Base-by-base conservation (phyloP, 2,888 invertebrate species). In the Sphinx pinastri region DNA sequence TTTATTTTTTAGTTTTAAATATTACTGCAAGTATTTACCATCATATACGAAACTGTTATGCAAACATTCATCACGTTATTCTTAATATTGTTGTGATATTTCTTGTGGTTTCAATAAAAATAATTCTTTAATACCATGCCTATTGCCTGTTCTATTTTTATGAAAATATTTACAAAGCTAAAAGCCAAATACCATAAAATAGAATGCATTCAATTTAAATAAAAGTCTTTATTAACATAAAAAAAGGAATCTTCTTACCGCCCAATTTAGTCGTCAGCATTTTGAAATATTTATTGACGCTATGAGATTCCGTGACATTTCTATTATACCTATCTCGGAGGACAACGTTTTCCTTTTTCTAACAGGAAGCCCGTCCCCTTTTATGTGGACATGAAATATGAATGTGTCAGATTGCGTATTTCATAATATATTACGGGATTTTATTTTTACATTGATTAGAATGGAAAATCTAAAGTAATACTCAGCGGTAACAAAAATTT, bases 251-350 rank as follows among this genome's bases (percentile, higher is more conserved):
- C 5, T n/a, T 11, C 11, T n/a, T 19, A 16, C 16, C 16, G 13
- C 49, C 19, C 16, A 49, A 19, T 49, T 19, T 47, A 13, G 19
- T 49, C 49, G 19, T 63, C 13, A 49, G 60, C 5, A 47, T 63
- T 47, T 47, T 16, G 49, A 19, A 19, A 63, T 63, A 63, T 63
- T 63, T 49, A 49, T 63, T 49, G 63, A 49, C 49, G 49, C 47
- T 47, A 19, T 16, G 49, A 63, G 49, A 63, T 47, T 49, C 49
- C 49, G 49, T 63, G 63, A 63, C 63, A 63, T 63, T 63, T 63
- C 63, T 49, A 49, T 63, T 47, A 49, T 63, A 49, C 13, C 63
- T 47, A 19, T 13, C 49, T 38, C 38, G 38, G 19, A 19, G 49
- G 19, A 63, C 63, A 63, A 49, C 63, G 49, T 63, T 63, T 63